Base-by-base conservation (phyloP, 2,797 vertebrate genomes). In the Rhinella marina region DNA sequence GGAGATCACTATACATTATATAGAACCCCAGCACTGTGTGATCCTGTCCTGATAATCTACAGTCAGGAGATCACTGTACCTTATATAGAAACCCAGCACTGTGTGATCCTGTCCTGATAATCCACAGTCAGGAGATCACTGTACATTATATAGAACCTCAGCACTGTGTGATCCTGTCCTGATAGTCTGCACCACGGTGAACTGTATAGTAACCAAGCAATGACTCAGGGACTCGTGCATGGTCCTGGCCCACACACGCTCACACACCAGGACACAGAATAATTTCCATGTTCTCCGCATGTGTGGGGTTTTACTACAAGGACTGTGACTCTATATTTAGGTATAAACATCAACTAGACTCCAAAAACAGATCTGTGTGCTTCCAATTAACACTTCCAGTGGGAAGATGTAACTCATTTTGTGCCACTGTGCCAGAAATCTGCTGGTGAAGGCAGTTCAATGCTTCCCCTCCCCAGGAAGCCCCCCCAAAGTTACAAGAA, bases 281-380 rank as follows among this genome's bases (percentile, higher is more conserved):
- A 78, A 57, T 88, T 88, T 88, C 87, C 87, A 88, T 88, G 87
- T 88, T 72, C 82, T 70, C 87, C 87, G 72, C 87, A 88, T 88
- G 87, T 79, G 87, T 88, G 87, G 62, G 73, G 87, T 88, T 88
- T 88, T 88, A 88, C 87, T 88, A 88, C 87, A 88, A 88, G 87
- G 87, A 72, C 87, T 66, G 82, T n/a, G 87, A 84, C 75, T 79
- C 87, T 88, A 88, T 88, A 88, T 88, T 88, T 88, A 88, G 87
- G 82, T 88, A 88, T 88, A 88, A 88, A 88, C 87, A 88, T 72
- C 64, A 83, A 84, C 87, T 82, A 62, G 75, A 75, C 75, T 88
- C 87, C 82, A 84, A 88, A 87, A 88, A 84, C 87, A 88, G 87
- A 70, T 84, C 82, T 32, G 52, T 88, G 81, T 88, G 87, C 87